phyloP scores from a whole-genome alignment of 2,113 vertebrate species.

The Otis tarda region DNA sequence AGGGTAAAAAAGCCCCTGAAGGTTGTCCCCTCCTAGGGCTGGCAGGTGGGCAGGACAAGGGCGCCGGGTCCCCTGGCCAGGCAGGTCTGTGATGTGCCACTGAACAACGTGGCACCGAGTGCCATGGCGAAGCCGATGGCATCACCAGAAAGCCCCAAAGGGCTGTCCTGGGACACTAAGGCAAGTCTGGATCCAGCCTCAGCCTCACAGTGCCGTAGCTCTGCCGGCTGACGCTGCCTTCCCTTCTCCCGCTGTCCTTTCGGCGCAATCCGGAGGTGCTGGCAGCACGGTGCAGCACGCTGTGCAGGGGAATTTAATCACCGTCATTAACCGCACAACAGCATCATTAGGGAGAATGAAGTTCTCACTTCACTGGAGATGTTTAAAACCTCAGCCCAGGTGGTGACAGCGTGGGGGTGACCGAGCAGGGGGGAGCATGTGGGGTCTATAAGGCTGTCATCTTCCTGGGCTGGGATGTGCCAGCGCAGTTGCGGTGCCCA shows the following conservation, averaged over 20 bases:
- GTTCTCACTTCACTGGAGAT: constrained; percentile 56
- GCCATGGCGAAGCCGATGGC: not conserved
- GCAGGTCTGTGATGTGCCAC: not conserved
- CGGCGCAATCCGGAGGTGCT: not conserved
- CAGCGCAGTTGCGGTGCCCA: not conserved
- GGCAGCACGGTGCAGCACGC: not conserved
- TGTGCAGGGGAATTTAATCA: constrained; percentile 61
- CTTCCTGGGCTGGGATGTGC: not conserved
- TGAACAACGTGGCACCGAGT: not conserved
- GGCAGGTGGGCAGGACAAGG: not conserved
- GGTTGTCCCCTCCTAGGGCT: not conserved
- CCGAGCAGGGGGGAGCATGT: fast-evolving
- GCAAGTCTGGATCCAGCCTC: not conserved
- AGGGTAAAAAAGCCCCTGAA: not conserved
- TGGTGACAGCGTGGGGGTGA: fast-evolving
- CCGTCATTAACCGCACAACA: constrained; percentile 58
- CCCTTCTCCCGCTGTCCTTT: constrained; percentile 15
- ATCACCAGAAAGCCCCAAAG: not conserved
- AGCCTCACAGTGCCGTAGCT: fast-evolving
- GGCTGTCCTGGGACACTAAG: not conserved
- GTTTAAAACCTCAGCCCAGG: not conserved
- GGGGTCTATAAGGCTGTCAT: not conserved
- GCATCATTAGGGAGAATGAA: constrained; percentile 59
- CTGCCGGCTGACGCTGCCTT: fast-evolving
- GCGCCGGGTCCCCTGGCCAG: not conserved